Conservation (phyloP, 2,888 invertebrate genomes). For the Drosophila seclusa region DNA sequence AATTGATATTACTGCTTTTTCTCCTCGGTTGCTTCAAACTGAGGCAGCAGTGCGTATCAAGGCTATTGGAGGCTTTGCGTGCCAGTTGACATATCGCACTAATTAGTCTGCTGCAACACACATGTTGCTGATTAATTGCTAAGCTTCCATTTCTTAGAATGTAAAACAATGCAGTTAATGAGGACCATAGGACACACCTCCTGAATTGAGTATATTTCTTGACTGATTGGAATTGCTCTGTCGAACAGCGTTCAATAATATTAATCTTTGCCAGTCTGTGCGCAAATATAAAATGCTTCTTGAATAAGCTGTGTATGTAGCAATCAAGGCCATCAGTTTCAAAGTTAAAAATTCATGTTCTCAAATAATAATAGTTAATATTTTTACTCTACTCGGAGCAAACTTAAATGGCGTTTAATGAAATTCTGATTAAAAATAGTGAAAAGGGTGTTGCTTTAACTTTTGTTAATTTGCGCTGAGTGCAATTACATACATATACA, state of each 20-base stretch:
- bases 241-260: background rate
- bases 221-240: background rate
- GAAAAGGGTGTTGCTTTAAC: background rate
- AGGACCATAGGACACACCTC: background rate
- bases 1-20: slow-evolving; percentile 34
- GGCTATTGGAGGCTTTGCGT: slow-evolving; percentile 3
- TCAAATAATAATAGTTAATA: background rate
- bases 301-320: background rate
- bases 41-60: slow-evolving; percentile 9
- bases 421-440: slow-evolving; percentile 33
- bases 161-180: background rate
- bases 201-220: background rate
- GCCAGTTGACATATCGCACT: slow-evolving; percentile 12
- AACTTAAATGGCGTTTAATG: slow-evolving; percentile 25
- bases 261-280: no score
- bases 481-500: slow-evolving; percentile 36
- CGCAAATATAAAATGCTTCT: background rate
- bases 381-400: background rate
- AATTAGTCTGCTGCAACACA: slow-evolving; percentile 9
- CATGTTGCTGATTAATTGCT: background rate
- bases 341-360: background rate
- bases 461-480: slow-evolving; percentile 53
- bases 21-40: slow-evolving; percentile 14
- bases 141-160: background rate
- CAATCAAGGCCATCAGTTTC: background rate